A percentile compares a stretch with the other conserved stretches of the same genome.
Conservation (phyloP, 2,888 invertebrate genomes). For the Xestobium rufovillosum region DNA sequence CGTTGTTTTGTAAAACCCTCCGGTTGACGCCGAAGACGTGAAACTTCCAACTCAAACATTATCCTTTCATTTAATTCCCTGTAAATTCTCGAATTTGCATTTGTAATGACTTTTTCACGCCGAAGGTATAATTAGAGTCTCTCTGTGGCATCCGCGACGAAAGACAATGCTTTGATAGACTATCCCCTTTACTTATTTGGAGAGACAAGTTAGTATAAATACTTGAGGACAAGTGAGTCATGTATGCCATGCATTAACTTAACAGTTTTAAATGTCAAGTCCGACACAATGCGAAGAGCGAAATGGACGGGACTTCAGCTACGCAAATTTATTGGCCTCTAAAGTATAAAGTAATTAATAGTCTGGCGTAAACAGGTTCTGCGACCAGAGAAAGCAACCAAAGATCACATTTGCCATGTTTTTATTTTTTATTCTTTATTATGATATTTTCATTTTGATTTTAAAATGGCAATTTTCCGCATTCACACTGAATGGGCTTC, state of each 20-base stretch:
- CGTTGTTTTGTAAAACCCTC: no score
- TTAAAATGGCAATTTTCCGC: no score
- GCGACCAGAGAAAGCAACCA: no score
- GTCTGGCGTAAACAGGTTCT: no score
- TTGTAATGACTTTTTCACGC: constrained; percentile 25
- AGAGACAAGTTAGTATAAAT: constrained; percentile 30
- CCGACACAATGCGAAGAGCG: constrained; percentile 27
- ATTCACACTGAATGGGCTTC: no score
- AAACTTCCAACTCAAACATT: no score
- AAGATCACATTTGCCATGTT: no score
- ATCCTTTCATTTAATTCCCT: constrained; percentile 28
- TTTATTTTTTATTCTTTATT: no score
- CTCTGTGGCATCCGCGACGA: constrained; percentile 24
- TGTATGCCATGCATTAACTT: no score
- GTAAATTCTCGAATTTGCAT: constrained; percentile 27
- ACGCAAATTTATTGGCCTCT: constrained; percentile 25
- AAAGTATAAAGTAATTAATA: no score
- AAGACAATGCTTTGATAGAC: constrained; percentile 25
- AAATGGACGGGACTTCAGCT: constrained; percentile 18
- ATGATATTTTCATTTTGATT: no score
- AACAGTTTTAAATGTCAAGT: constrained; percentile 29
- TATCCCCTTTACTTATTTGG: constrained; percentile 32
- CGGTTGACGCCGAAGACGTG: no score
- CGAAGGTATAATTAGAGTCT: constrained; percentile 30
- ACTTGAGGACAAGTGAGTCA: constrained; percentile 29